Evolutionary conservation across 2,113 vertebrate genomes (phyloP).

Genomic region (Odontesthes bonariensis): DNA sequence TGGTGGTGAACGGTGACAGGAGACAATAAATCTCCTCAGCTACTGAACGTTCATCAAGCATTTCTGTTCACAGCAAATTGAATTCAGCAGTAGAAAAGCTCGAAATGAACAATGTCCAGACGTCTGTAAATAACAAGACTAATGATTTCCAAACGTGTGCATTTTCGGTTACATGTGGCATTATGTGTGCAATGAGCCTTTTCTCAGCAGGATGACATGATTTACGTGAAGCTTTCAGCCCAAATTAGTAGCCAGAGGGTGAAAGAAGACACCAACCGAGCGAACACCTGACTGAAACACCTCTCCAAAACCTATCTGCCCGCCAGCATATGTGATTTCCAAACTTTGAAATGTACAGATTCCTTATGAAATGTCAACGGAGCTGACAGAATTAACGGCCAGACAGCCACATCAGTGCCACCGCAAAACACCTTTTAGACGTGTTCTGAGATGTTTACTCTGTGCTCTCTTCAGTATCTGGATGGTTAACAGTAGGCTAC

Average conservation of each 20-base stretch:
- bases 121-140: slow-evolving; percentile 26
- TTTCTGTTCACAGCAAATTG: not conserved
- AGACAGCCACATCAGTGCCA: slow-evolving; percentile 29
- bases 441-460: slow-evolving; percentile 25
- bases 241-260: slow-evolving; percentile 79
- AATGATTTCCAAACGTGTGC: slow-evolving; percentile 39
- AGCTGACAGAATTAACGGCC: slow-evolving; percentile 1
- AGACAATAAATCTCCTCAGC: slow-evolving; percentile 29
- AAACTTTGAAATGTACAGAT: slow-evolving; percentile 50
- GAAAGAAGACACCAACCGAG: slow-evolving; percentile 80
- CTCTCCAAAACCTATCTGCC: slow-evolving; percentile 38
- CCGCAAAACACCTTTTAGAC: slow-evolving; percentile 32
- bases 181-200: slow-evolving; percentile 12
- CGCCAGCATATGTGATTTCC: slow-evolving; percentile 25
- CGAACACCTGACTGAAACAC: slow-evolving; percentile 72
- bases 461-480: not conserved
- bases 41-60: not conserved
- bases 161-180: slow-evolving; percentile 14
- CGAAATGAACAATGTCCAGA: not conserved
- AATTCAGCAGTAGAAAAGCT: slow-evolving; percentile 3
- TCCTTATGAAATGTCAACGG: slow-evolving; percentile 40
- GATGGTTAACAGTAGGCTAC: slow-evolving; percentile 6
- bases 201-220: slow-evolving; percentile 67
- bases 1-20: not conserved
- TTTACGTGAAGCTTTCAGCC: slow-evolving; percentile 79